Evolutionary conservation across 2,797 vertebrate genomes (phyloP).

Genomic region (Gallinago nigripennis): DNA sequence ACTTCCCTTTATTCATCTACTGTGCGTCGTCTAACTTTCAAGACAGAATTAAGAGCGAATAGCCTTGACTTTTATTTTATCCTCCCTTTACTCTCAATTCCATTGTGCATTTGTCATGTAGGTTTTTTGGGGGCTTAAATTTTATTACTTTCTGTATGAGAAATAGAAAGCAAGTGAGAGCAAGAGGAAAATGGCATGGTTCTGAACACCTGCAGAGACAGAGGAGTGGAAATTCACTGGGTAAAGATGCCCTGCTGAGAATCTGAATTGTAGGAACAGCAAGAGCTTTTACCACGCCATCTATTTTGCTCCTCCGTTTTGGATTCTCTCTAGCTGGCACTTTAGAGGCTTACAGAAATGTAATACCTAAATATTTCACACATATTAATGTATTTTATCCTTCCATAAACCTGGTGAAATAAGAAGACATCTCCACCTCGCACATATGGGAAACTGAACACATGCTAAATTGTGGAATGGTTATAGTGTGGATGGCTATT

Average conservation of each 20-base stretch:
- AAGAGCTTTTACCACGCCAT: not conserved
- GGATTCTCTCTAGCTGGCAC: not conserved
- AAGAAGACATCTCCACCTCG: not conserved
- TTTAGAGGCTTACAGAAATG: not conserved
- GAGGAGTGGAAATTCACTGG: slow-evolving; percentile 11
- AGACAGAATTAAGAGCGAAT: not conserved
- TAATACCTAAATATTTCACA: slow-evolving; percentile 23
- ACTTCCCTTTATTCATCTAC: not conserved
- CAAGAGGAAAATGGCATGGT: not conserved
- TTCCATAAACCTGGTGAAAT: not conserved
- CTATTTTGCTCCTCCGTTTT: not conserved
- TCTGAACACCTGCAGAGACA: slow-evolving; percentile 3
- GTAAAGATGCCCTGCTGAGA: not conserved
- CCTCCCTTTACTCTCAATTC: not conserved
- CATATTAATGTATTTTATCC: not conserved
- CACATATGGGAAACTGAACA: not conserved
- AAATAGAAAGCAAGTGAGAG: slow-evolving; percentile 5
- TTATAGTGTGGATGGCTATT: not conserved
- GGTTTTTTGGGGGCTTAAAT: not conserved
- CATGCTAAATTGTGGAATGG: not conserved
- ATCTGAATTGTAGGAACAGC: slow-evolving; percentile 22
- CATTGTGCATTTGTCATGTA: not conserved
- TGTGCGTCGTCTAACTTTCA: not conserved
- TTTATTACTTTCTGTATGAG: not conserved
- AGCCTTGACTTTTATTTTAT: not conserved